Base-by-base conservation (phyloP, 2,888 invertebrate species). In the Calephelis perditalis region DNA sequence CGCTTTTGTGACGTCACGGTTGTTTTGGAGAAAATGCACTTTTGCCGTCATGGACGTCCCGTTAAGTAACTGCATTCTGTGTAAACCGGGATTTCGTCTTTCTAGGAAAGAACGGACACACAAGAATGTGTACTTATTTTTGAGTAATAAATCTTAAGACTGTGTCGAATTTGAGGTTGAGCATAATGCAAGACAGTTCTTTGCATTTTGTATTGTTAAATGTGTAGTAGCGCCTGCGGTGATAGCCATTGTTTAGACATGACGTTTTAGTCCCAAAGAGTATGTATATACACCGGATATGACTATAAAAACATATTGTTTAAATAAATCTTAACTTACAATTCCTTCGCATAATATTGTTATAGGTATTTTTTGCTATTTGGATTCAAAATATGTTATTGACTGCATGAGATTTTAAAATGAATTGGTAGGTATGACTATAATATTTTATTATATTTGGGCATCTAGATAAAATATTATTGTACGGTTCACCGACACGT, bases 121-220 rank as follows among this genome's bases (percentile, higher is more conserved):
- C 66, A 75, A 75, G 78, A 87, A 26, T 47, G 26, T 35, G 52
- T 52, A 35, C 84, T 81, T 84, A 87, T 84, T 77, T 9, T 52
- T 52, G 65, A 67, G 70, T 73, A 74, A 79, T 84, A 83, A 79
- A 78, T 83, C 77, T 73, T 74, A 65, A 68, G 68, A 64, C 79
- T 81, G 84, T 82, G 75, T 82, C 84, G 73, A 85, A 86, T 86
- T 79, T 86, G 85, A 87, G 87, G 86, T 86, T 88, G 82, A 73
- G 79, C 78, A 80, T 79, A 77, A 77, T 75, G 75, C 75, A 71
- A 71, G 69, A 67, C 68, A 70, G 69, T 70, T 71, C 71, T 70
- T 72, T 65, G 65, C 64, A 71, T 78, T 78, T 78, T 76, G 72
- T 49, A 49, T 49, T 49, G 49, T 79, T 76, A 68, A 69, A 63